phyloP scores from a whole-genome alignment of 2,888 invertebrate species.

The Rhodophaea formosa region DNA sequence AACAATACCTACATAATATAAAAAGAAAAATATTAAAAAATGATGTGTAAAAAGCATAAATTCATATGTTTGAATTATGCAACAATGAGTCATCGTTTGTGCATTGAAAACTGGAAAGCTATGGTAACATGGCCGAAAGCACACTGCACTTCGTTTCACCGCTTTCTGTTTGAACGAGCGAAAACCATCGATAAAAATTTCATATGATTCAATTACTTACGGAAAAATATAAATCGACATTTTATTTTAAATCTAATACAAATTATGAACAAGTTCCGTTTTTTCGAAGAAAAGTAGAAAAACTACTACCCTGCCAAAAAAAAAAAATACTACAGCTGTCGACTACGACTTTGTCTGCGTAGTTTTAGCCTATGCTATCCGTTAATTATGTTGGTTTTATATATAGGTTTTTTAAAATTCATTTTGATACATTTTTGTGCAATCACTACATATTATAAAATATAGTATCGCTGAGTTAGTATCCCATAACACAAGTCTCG shows the following conservation, averaged over 20 bases:
- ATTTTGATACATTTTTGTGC: too few species aligned
- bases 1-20: neutral
- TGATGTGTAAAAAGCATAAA: conserved; percentile 14
- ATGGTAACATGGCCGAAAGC: conserved; percentile 35
- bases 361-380: too few species aligned
- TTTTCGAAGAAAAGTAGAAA: neutral
- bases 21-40: neutral
- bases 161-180: conserved; percentile 40
- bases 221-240: neutral
- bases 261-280: neutral
- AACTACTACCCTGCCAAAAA: neutral
- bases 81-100: conserved; percentile 37
- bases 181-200: conserved; percentile 2
- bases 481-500: too few species aligned
- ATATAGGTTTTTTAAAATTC: too few species aligned
- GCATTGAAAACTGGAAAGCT: conserved; percentile 29
- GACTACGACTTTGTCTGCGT: too few species aligned
- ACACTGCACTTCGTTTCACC: conserved; percentile 39
- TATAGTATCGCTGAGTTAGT: too few species aligned
- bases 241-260: neutral
- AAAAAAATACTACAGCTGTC: too few species aligned
- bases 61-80: conserved; percentile 29
- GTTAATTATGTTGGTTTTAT: too few species aligned
- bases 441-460: too few species aligned
- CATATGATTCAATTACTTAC: neutral